Conservation (phyloP, 1,140 invertebrate genomes). For the Atta colombica region DNA sequence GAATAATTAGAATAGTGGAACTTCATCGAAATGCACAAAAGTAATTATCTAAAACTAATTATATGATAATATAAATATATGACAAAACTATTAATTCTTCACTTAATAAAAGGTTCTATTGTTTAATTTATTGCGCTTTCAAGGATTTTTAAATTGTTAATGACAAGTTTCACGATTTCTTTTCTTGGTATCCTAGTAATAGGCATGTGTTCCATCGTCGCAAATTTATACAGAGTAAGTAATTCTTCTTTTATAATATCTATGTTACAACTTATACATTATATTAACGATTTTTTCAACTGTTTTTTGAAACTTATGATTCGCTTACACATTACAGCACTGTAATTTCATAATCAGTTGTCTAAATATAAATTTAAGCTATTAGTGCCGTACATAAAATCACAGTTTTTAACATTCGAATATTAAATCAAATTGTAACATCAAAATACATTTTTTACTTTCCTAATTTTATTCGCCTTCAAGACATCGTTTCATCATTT, state of each 20-base stretch:
- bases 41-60: neutral
- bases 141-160: conserved; percentile 7
- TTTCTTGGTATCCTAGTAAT: neutral
- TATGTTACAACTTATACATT: neutral
- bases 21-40: conserved; percentile 6
- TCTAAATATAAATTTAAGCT: too few relatives aligned
- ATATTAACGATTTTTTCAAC: neutral
- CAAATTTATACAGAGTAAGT: conserved; percentile 6
- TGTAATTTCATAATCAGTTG: too few relatives aligned
- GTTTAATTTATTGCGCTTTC: neutral
- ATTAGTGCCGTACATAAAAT: too few relatives aligned
- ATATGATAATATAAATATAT: neutral
- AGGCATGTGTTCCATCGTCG: neutral
- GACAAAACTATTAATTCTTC: neutral
- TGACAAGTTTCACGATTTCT: neutral
- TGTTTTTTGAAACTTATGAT: too few relatives aligned
- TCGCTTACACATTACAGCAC: too few relatives aligned
- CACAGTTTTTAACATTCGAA: too few relatives aligned
- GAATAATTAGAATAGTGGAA: neutral
- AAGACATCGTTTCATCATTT: too few relatives aligned
- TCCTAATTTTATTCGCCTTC: too few relatives aligned
- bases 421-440: too few relatives aligned
- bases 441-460: too few relatives aligned
- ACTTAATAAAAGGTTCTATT: neutral
- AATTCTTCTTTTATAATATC: neutral